phyloP scores from a whole-genome alignment of 2,113 vertebrate genomes.

The Perognathus longimembris region DNA sequence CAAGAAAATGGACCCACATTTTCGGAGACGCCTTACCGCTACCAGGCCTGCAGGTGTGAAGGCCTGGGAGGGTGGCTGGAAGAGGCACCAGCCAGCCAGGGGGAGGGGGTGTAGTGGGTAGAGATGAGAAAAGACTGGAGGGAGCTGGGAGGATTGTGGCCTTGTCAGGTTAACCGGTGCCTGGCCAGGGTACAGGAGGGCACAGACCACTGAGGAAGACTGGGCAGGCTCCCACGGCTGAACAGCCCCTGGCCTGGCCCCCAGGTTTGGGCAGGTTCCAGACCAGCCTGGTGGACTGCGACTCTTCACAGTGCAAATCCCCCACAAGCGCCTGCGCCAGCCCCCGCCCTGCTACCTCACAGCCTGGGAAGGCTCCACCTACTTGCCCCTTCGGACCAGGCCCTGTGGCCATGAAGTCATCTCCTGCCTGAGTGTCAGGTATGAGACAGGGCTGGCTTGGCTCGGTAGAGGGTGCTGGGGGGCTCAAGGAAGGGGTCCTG shows the following conservation, averaged over 20 bases:
- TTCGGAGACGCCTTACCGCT: conserved; percentile 91
- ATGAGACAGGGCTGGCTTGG: background rate
- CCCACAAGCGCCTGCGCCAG: conserved; percentile 94
- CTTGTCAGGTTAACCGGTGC: background rate
- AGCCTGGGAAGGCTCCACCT: conserved; percentile 95
- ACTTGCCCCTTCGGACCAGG: conserved; percentile 93
- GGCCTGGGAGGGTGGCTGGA: background rate
- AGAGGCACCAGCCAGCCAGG: background rate
- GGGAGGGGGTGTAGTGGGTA: background rate
- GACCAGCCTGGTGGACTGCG: conserved; percentile 90
- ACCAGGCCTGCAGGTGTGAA: conserved; percentile 94
- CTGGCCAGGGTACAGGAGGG: background rate
- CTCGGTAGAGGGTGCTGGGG: background rate
- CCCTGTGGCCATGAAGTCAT: conserved; percentile 94
- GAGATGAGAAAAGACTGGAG: background rate
- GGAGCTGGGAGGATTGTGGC: background rate
- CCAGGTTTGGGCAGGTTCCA: conserved; percentile 93
- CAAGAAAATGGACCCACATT: conserved; percentile 91
- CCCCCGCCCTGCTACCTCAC: conserved; percentile 95
- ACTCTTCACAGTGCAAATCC: conserved; percentile 97
- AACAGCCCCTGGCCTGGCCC: accelerated
- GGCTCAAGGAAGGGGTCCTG: background rate
- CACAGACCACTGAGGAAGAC: background rate
- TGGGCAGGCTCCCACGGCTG: background rate
- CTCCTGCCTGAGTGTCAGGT: conserved; percentile 95